phyloP scores from a whole-genome alignment of 1,140 invertebrate genomes.

The Leptopilina clavipes region DNA sequence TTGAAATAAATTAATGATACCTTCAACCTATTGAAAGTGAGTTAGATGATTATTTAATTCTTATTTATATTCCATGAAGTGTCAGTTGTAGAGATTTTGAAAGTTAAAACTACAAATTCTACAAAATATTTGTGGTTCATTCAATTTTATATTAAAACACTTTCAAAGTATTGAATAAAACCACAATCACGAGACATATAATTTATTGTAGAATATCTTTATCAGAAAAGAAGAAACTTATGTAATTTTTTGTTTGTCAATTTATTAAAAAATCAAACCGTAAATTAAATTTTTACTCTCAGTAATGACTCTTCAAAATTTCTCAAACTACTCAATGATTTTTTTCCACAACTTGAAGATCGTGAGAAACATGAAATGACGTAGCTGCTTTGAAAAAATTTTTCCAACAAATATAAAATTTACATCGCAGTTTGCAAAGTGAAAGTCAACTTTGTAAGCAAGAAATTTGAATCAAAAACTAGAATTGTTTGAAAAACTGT shows the following conservation, averaged over 20 bases:
- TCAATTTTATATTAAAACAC: no score
- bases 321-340: background rate
- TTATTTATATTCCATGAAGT: background rate
- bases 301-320: background rate
- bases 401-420: conserved; percentile 1
- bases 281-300: background rate
- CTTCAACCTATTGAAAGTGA: background rate
- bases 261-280: background rate
- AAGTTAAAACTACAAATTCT: background rate
- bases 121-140: no score
- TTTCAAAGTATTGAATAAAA: no score
- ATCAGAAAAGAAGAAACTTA: background rate
- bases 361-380: background rate
- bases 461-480: background rate
- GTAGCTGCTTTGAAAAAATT: background rate
- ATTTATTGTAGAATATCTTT: background rate
- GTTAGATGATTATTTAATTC: background rate
- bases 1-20: background rate
- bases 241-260: background rate
- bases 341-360: background rate
- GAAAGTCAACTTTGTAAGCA: background rate
- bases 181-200: background rate
- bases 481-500: no score
- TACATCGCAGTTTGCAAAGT: background rate
- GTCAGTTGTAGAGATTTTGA: background rate